Evolutionary conservation across 1,140 invertebrate genomes (phyloP), one percentile per base, ranked within the genome.

Genomic region (Gryon sp.): DNA sequence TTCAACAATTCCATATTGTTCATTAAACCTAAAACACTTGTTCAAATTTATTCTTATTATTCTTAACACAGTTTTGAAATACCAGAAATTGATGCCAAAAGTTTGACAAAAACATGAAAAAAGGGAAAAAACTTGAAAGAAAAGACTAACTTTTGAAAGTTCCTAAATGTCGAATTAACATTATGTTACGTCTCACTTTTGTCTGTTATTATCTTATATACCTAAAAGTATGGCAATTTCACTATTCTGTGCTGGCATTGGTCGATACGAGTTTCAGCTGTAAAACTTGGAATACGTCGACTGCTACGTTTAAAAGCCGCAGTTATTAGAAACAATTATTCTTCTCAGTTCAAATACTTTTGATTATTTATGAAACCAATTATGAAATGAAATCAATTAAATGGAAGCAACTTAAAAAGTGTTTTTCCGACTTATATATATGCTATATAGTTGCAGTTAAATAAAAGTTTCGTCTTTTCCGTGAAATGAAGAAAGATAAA

Each of bases 161-260:
- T 41, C 45, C 12, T 50, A 63, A 63, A 63, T 50, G 45, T 63
- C 57, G 24, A 40, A 63, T 50, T 50, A 38, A 50, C 45, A 41
- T 50, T 28, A 50, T 22, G 45, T 40, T 48, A 18, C 40, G 41
- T 18, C 43, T 63, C 16, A 4, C 30, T 46, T 34, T 15, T 43
- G 26, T 6, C 40, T 40, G 36, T 63, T 63, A 63, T 63, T 63
- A 63, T 63, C 60, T 63, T 63, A 52, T 34, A 24, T 52, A 41
- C 60, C 30, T 15, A 14, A 63, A 63, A 52, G 12, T 52, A 63
- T 32, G 46, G 18, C 22, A 32, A 32, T 52, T 52, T 30, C 20
- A 48, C 12, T 50, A 26, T 36, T 28, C 18, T 40, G 40, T 11
- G 28, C 19, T 32, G 22, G 12, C 18, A 41, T 14, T 18, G 36